Conservation (phyloP, 1,140 invertebrate genomes). For the Drosophila cardini region DNA sequence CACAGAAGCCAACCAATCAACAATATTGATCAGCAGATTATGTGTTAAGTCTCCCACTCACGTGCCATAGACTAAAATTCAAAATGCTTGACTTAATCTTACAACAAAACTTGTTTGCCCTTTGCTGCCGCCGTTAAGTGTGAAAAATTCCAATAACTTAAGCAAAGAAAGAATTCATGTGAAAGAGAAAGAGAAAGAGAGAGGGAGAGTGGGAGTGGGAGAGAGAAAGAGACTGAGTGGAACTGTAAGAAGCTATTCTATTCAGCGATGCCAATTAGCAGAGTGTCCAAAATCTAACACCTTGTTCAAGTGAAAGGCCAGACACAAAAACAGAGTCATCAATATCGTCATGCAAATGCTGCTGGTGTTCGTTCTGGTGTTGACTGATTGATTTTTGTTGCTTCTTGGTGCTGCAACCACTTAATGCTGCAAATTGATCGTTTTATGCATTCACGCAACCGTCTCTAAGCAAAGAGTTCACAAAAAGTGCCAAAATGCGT, state of each 20-base stretch:
- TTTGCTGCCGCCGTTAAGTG: conserved; percentile 44
- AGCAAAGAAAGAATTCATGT: neutral
- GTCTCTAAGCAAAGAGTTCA: conserved; percentile 24
- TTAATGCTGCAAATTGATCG: conserved; percentile 73
- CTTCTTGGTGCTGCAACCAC: conserved; percentile 46
- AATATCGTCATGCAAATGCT: neutral
- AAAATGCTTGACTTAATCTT: conserved; percentile 59
- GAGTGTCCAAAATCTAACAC: conserved; percentile 68
- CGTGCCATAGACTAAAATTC: neutral
- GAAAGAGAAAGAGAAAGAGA: conserved; percentile 8
- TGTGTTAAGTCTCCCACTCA: conserved; percentile 12
- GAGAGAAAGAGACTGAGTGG: neutral
- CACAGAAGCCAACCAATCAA: conserved; percentile 45
- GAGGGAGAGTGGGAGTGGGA: neutral
- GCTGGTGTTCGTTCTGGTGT: neutral
- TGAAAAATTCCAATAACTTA: conserved; percentile 36
- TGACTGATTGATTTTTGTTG: conserved; percentile 22
- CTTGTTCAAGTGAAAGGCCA: conserved; percentile 74
- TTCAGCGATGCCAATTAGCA: conserved; percentile 66
- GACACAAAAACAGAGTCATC: neutral
- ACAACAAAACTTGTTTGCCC: conserved; percentile 47
- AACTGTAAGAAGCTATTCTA: conserved; percentile 18
- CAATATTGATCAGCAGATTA: conserved; percentile 58
- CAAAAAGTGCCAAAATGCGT: conserved; percentile 42
- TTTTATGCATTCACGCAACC: conserved; percentile 63